phyloP scores from a whole-genome alignment of 2,797 vertebrate species.

The Florisuga fusca region DNA sequence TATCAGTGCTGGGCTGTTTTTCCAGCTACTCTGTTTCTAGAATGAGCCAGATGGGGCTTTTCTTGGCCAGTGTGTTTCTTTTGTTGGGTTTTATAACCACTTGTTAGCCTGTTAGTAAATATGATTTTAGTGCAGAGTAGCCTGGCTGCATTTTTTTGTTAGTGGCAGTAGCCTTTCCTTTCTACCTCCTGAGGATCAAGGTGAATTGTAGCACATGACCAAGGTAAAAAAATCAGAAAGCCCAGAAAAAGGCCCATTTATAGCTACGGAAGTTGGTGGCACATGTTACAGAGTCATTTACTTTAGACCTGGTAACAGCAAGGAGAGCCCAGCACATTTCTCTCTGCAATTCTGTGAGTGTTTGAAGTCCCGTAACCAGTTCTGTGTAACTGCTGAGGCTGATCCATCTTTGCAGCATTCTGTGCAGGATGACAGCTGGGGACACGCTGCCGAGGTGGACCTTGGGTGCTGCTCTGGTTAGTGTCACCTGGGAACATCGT shows the following conservation, averaged over 20 bases:
- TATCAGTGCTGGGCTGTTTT: background rate
- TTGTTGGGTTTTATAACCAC: background rate
- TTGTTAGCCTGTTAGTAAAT: background rate
- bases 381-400: background rate
- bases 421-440: background rate
- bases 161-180: background rate
- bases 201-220: background rate
- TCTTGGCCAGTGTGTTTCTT: background rate
- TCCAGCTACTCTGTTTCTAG: background rate
- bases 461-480: background rate
- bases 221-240: background rate
- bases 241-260: too few relatives aligned
- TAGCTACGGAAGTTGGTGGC: background rate
- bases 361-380: background rate
- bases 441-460: background rate
- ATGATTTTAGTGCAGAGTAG: background rate
- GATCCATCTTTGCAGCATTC: background rate
- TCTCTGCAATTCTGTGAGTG: background rate
- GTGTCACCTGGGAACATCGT: background rate
- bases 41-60: background rate
- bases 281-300: background rate
- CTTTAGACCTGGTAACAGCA: background rate
- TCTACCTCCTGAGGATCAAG: background rate
- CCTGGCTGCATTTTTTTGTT: background rate
- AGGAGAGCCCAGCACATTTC: rapidly evolving